Base-by-base conservation (phyloP, 2,113 vertebrate species). In the Hydropotes inermis region DNA sequence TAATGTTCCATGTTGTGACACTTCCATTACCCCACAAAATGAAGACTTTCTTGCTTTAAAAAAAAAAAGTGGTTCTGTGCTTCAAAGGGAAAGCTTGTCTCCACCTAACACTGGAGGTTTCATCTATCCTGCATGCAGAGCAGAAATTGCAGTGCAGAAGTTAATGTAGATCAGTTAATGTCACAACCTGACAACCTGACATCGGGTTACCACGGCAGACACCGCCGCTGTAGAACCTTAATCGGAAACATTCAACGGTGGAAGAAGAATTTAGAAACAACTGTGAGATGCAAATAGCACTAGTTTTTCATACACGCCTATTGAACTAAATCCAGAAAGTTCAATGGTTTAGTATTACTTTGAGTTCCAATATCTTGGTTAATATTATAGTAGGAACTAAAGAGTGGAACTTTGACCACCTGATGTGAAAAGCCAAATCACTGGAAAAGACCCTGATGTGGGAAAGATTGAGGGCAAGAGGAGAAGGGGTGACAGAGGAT, bases 11-110 rank as follows among this genome's bases (percentile, higher is more conserved):
- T 97, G 89, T 97, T 97, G 95, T 97, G 96, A 98, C 88, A 98
- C 79, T 95, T 97, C 95, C 57, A 96, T 97, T 98, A 96, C 96
- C 89, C 94, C 90, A 94, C 90, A 97, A 95, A 97, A 96, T 94
- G 96, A 95, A 96, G 94, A 94, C 93, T 97, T 96, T 76, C 61
- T 96, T 96, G 86, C 94, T 93, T 96, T 1, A 70, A 86, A 92
- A 87, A 85, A 78, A 89, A 86, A 87, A 88, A 67, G 58, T 84
- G 60, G 50, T 81, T 60, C 43, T 27, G 5, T 58, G 57, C 94
- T 97, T 98, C 95, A 97, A 97, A 98, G 91, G 14, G 88, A 96
- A 93, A 47, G 23, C 76, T 82, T 52, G 67, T 94, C 91, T 89
- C 82, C 89, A 87, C 33, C 95, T 87, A 79, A 60, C 85, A 60